Evolutionary conservation across 1,140 invertebrate genomes (phyloP).

Genomic region (Platyura marginata): DNA sequence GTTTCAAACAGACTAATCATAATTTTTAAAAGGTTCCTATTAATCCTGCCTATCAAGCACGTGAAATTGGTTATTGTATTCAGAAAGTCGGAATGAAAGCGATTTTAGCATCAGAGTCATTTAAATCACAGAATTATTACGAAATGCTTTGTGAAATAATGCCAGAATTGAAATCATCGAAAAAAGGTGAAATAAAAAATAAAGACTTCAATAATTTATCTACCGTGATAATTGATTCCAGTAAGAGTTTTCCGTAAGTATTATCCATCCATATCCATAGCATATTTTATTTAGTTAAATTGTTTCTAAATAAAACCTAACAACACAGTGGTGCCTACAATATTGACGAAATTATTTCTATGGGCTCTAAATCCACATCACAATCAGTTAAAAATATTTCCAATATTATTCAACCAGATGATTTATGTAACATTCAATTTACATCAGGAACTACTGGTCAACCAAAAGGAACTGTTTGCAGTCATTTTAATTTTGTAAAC

Average conservation of each 20-base stretch:
- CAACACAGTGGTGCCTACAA: too few relatives aligned
- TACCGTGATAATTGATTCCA: slow-evolving; percentile 30
- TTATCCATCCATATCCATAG: slow-evolving; percentile 10
- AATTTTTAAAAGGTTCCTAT: slow-evolving; percentile 42
- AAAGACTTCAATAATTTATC: slow-evolving; percentile 20
- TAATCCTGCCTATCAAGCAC: slow-evolving; percentile 63
- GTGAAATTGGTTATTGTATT: slow-evolving; percentile 63
- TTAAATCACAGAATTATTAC: slow-evolving; percentile 54
- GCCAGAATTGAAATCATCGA: slow-evolving; percentile 26
- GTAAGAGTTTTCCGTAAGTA: slow-evolving; percentile 34
- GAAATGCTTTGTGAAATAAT: slow-evolving; percentile 35
- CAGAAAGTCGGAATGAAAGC: slow-evolving; percentile 59
- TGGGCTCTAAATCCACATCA: too few relatives aligned
- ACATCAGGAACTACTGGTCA: slow-evolving; percentile 58
- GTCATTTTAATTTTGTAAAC: slow-evolving; percentile 71
- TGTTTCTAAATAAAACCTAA: too few relatives aligned
- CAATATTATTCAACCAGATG: slow-evolving; percentile 37
- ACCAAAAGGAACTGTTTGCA: slow-evolving; percentile 73
- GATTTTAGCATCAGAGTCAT: slow-evolving; percentile 43
- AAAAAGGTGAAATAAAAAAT: slow-evolving; percentile 21
- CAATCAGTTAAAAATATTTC: background rate
- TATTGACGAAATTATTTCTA: too few relatives aligned
- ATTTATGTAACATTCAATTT: slow-evolving; percentile 64
- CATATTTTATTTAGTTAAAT: too few relatives aligned
- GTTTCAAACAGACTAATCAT: slow-evolving; percentile 1